These are phyloP conservation scores for Vanessa cardui DNA, from an alignment of 2,888 invertebrate genomes.

Conservation along the genomic window DNA sequence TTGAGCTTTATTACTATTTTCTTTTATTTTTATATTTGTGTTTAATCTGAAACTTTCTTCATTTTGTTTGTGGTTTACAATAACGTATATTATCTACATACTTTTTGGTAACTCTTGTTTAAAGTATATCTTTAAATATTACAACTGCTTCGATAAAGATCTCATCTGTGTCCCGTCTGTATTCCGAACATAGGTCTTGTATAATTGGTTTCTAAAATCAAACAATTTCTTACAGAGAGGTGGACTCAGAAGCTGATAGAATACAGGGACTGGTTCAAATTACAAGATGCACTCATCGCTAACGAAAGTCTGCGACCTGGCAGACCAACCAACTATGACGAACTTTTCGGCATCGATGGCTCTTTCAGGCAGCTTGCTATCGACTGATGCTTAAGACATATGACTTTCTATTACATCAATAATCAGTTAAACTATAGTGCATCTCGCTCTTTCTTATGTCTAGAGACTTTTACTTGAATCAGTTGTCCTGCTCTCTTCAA, in stretches of 20 bases:
- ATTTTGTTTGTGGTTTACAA: too few species aligned
- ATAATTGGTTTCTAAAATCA: not conserved
- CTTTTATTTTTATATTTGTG: too few species aligned
- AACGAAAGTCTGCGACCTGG: conserved; percentile 91
- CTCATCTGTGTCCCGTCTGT: too few species aligned
- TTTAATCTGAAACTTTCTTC: too few species aligned
- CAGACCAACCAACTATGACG: conserved; percentile 91
- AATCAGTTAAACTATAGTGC: not conserved
- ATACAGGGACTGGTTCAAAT: conserved; percentile 90
- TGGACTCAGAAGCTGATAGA: conserved; percentile 90
- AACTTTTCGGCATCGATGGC: conserved; percentile 93
- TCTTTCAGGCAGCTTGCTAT: conserved; percentile 92
- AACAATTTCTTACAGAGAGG: conserved; percentile 77
- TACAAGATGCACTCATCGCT: conserved; percentile 88
- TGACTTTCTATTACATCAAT: not conserved
- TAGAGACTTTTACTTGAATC: not conserved
- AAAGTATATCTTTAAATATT: too few species aligned
- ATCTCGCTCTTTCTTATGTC: not conserved
- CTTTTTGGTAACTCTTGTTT: too few species aligned
- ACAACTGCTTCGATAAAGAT: too few species aligned
- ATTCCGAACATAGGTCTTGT: too few species aligned
- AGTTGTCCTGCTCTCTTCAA: not conserved
- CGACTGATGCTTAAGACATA: conserved; percentile 79
- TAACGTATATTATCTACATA: too few species aligned
- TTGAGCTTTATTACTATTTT: too few species aligned